A percentile compares a stretch with the other conserved stretches of the same genome.
These are phyloP conservation scores for Syritta pipiens DNA, from an alignment of 2,888 invertebrate genomes.

Conservation along the genomic window DNA sequence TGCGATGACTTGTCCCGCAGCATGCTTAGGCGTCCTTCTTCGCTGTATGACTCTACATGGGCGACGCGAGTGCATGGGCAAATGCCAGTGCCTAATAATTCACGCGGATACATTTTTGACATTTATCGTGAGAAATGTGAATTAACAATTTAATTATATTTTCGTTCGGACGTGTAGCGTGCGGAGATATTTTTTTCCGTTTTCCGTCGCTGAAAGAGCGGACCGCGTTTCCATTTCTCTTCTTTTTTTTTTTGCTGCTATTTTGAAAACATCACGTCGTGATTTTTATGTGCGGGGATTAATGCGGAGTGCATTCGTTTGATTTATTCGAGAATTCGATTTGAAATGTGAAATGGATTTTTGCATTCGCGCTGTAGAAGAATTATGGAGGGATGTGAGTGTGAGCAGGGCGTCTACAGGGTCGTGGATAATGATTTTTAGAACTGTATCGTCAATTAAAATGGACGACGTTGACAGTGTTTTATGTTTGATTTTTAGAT, in stretches of 20 bases:
- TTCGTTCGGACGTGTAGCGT: conserved; percentile 54
- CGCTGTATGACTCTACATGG: not conserved
- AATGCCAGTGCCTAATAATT: conserved; percentile 62
- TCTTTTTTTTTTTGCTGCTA: not conserved
- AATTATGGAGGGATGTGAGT: conserved; percentile 1
- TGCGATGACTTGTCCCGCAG: conserved; percentile 31
- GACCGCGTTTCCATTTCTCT: not conserved
- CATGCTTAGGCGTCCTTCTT: conserved; percentile 36
- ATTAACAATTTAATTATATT: conserved; percentile 69
- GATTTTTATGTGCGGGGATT: conserved; percentile 1
- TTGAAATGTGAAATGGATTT: conserved; percentile 57
- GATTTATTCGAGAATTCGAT: conserved; percentile 61
- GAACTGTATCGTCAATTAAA: not conserved
- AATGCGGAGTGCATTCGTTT: conserved; percentile 55
- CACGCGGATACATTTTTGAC: conserved; percentile 68
- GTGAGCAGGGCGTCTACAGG: not conserved
- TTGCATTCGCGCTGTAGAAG: conserved; percentile 19
- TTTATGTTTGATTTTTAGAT: no score
- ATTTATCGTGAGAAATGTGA: conserved; percentile 69
- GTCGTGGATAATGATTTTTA: not conserved
- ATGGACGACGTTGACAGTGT: not conserved
- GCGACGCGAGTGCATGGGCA: conserved; percentile 16
- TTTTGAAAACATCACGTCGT: no score
- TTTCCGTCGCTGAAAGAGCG: not conserved
- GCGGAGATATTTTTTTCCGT: conserved; percentile 41